phyloP scores from a whole-genome alignment of 2,888 invertebrate species.

The Hirtodrosophila confusa region DNA sequence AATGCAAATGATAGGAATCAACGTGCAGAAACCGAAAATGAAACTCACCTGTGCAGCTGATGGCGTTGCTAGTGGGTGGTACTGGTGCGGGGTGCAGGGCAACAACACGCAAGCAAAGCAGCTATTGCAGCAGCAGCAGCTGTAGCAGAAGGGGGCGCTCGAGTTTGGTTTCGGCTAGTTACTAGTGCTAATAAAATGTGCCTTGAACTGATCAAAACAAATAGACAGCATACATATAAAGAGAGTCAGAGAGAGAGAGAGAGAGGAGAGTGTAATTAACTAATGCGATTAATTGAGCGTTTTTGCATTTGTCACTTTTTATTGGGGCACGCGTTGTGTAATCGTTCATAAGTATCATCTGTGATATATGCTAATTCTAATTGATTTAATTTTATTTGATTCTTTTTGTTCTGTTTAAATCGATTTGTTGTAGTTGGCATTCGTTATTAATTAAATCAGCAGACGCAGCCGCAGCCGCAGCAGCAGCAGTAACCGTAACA shows the following conservation, averaged over 20 bases:
- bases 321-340: conserved; percentile 75
- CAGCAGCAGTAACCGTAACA: conserved; percentile 29
- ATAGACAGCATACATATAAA: conserved; percentile 28
- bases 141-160: conserved; percentile 15
- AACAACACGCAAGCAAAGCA: conserved; percentile 41
- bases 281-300: conserved; percentile 34
- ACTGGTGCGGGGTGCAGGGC: neutral
- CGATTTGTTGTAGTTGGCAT: conserved; percentile 79
- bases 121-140: conserved; percentile 17
- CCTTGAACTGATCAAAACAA: conserved; percentile 59
- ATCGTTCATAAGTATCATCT: conserved; percentile 65
- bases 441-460: conserved; percentile 76
- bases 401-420: conserved; percentile 57
- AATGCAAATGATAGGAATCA: conserved; percentile 25
- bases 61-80: neutral
- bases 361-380: conserved; percentile 54
- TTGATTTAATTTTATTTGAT: conserved; percentile 52
- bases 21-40: conserved; percentile 8
- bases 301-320: conserved; percentile 43
- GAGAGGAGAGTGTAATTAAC: conserved; percentile 28
- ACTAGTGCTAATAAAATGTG: conserved; percentile 33
- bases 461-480: conserved; percentile 30
- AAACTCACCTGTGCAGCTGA: conserved; percentile 24
- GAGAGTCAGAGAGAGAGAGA: neutral
- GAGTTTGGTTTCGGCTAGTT: conserved; percentile 19